Base-by-base conservation (phyloP, 2,888 invertebrate genomes). In the Unio pictorum region DNA sequence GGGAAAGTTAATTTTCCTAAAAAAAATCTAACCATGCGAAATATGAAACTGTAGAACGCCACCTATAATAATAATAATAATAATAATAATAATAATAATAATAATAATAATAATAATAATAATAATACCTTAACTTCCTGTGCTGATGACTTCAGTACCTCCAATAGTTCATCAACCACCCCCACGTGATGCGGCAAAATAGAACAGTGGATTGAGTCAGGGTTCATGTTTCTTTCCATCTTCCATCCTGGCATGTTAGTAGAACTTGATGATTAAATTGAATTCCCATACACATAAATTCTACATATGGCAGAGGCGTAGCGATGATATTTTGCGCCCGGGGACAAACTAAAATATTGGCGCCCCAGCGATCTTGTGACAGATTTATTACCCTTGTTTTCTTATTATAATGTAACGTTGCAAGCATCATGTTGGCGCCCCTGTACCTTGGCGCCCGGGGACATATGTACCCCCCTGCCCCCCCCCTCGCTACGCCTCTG, bases 171-270 rank as follows among this genome's bases (percentile, higher is more conserved):
- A n/a, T 84, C 83, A 0, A 74, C 83, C 5, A 84, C 81, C 8
- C 75, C 68, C 15, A 74, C 72, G 67, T 88, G 88, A 64, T 84
- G 84, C 1, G 88, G 88, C 60, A 88, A 73, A 61, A 88, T 86
- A 55, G 88, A 83, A 69, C 84, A 87, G 68, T 88, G 88, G 1
- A 88, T 65, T 54, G 82, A 86, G 71, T 80, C 81, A 0, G 88
- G 88, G 30, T 80, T 81, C 75, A 86, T 86, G 55, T 87, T 83
- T 20, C 88, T 66, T 75, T 88, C 88, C 72, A 87, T 85, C 67
- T 83, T 85, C 88, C 88, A 88, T 3, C 87, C 88, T 84, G 61
- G 8, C 71, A 59, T 34, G 55, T 66, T 55, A 26, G 26, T 23
- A 20, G 17, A 17, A 61, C 23, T 18, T 23, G 3, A 23, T 28